Conservation (phyloP, 2,797 vertebrate genomes). For the Ibycter americanus region DNA sequence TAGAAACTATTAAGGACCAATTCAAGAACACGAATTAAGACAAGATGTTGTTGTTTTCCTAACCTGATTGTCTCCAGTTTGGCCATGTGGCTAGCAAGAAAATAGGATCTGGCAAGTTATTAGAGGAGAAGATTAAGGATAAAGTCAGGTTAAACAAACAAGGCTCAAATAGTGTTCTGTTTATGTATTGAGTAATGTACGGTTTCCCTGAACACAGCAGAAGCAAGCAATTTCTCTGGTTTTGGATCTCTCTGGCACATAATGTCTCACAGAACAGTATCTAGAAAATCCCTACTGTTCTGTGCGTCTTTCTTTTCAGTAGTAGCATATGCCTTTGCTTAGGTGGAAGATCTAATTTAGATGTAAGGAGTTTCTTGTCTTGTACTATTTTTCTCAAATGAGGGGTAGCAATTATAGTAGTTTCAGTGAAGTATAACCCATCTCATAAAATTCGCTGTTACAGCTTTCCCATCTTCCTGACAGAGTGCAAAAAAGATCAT, state of each 20-base stretch:
- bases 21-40: not conserved
- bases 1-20: not conserved
- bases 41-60: not conserved
- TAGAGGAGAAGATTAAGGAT: not conserved
- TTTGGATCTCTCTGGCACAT: not conserved
- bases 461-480: not conserved
- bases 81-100: not conserved
- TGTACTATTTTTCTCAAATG: not conserved
- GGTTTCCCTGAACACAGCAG: not conserved
- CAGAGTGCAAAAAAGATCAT: not conserved
- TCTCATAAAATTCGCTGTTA: not conserved
- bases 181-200: not conserved
- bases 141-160: constrained; percentile 11
- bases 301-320: not conserved
- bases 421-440: not conserved
- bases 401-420: not conserved
- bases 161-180: not conserved
- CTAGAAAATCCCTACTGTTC: not conserved
- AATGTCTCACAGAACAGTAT: not conserved
- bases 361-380: not conserved
- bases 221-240: not conserved
- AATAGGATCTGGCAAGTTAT: not conserved
- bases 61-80: not conserved
- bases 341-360: not conserved
- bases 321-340: not conserved